phyloP scores from a whole-genome alignment of 2,113 vertebrate genomes.

The Pachypanchax playfairii region DNA sequence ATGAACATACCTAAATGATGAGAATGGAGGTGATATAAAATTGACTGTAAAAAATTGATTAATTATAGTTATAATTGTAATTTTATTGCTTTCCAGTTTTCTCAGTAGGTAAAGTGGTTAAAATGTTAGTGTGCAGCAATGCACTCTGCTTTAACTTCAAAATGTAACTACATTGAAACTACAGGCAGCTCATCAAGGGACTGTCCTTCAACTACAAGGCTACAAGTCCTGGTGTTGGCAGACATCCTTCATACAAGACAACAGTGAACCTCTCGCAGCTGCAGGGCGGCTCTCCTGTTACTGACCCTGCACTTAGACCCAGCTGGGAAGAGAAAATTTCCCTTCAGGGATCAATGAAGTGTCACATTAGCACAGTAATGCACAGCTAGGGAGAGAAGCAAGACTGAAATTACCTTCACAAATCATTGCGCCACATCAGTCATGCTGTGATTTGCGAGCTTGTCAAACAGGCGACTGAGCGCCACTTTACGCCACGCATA shows the following conservation, averaged over 20 bases:
- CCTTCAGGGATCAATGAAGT: conserved; percentile 68
- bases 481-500: conserved; percentile 23
- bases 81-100: not conserved
- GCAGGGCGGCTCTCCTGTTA: conserved; percentile 27
- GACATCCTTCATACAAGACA: conserved; percentile 54
- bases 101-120: not conserved
- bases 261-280: conserved; percentile 46
- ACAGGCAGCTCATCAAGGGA: conserved; percentile 5
- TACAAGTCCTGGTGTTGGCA: not conserved
- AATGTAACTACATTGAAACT: not conserved
- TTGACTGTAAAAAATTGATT: no score
- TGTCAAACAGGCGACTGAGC: conserved; percentile 23
- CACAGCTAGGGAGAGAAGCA: conserved; percentile 51
- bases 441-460: conserved; percentile 47
- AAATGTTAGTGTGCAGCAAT: not conserved
- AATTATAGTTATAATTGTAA: not conserved
- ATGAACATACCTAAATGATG: no score
- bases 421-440: conserved; percentile 53
- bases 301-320: conserved; percentile 62
- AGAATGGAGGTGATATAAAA: no score
- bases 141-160: not conserved
- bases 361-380: conserved; percentile 70
- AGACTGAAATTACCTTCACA: conserved; percentile 60
- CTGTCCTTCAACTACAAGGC: conserved; percentile 34
- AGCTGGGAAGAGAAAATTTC: conserved; percentile 50